Base-by-base conservation (phyloP, 2,888 invertebrate species). In the Zhengitettix transpicula region DNA sequence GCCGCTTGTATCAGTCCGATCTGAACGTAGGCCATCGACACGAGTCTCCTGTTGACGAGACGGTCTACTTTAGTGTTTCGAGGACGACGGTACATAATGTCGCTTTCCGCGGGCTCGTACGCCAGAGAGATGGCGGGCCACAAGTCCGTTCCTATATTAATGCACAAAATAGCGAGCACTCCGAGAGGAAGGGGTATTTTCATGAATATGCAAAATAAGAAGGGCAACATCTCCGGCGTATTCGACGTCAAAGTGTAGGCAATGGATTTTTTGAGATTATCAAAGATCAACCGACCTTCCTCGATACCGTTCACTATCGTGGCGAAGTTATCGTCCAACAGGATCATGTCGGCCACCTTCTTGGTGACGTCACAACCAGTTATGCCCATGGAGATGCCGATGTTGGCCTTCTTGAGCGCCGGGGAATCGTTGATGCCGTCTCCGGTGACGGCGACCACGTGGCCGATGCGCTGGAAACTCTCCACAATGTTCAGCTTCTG, bases 401-500 rank as follows among this genome's bases (percentile, higher is more conserved):
- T 70, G 64, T 78, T 77, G 59, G 78, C 77, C 67, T 76, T 77
- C 69, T 78, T 77, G 59, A 78, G 70, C 58, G 77, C 77, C 47
- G 77, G 77, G 40, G 76, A 75, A 67, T 78, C 78, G 65, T 77
- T 78, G 65, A 78, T 77, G 67, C 77, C 77, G 67, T 78, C 77
- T 60, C 78, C 78, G 60, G 77, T 77, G 42, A 77, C 77, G 57
- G 78, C 77, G 42, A 78, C 78, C 67, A 78, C 76, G 63, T 72
- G 71, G 42, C 77, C 77, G 61, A 75, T 73, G 62, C 76, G 70
- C 67, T 78, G 78, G 66, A 73, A 66, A 1, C 72, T 72, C 70
- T 73, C 65, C n/a, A 84, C 84, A 64, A 84, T 83, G 58, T 79
- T 75, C 40, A 83, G 71, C 66, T 84, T 84, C 67, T 84, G 84